Evolutionary conservation across 2,888 invertebrate species (phyloP).

Genomic region (Polydrusus pterygomalis): DNA sequence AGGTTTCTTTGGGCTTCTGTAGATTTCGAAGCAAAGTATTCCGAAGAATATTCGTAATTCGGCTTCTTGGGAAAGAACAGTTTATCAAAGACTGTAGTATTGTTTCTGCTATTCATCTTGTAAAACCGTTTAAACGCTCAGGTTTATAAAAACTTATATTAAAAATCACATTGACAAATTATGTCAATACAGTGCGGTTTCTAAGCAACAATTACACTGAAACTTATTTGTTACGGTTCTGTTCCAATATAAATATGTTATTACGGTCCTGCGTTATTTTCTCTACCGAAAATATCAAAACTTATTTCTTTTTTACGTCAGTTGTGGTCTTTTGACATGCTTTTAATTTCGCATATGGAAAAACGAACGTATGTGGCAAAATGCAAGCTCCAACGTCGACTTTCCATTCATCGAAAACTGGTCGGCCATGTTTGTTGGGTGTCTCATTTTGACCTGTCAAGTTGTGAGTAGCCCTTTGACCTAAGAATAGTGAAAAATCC

Average conservation of each 20-base stretch:
- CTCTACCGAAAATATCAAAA: neutral
- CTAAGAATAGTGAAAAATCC: conserved; percentile 39
- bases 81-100: conserved; percentile 46
- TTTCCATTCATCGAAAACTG: conserved; percentile 56
- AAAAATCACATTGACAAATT: conserved; percentile 31
- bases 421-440: conserved; percentile 67
- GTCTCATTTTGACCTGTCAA: conserved; percentile 61
- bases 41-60: conserved; percentile 46
- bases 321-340: conserved; percentile 1
- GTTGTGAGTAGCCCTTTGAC: conserved; percentile 61
- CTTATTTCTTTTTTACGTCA: neutral
- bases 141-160: neutral
- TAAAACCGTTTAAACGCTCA: neutral
- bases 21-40: conserved; percentile 51
- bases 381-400: conserved; percentile 64
- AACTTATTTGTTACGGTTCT: conserved; percentile 2
- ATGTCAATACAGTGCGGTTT: conserved; percentile 7
- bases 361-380: conserved; percentile 29
- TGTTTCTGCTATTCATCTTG: conserved; percentile 21
- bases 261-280: conserved; percentile 8
- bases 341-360: conserved; percentile 15
- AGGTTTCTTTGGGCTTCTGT: conserved; percentile 10
- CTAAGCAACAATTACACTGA: neutral
- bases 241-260: neutral
- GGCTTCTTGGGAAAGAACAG: conserved; percentile 48